These are phyloP conservation scores for Morpho helenor DNA, from an alignment of 2,888 invertebrate species.

Conservation along the genomic window DNA sequence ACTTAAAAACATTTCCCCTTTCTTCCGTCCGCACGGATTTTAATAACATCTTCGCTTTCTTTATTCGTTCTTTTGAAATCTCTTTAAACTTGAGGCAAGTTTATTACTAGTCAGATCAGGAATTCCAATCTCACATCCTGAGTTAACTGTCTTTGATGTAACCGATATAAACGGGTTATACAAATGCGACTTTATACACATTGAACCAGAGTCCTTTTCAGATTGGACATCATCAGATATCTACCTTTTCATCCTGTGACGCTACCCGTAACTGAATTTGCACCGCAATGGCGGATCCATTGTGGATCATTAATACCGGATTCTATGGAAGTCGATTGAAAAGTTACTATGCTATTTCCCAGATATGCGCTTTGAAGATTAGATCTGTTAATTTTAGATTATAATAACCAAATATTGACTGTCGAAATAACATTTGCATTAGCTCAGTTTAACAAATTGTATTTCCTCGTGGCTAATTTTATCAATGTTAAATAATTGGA, in stretches of 20 bases:
- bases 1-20: constrained; percentile 51
- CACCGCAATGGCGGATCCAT: constrained; percentile 37
- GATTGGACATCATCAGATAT: constrained; percentile 13
- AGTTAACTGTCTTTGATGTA: constrained; percentile 66
- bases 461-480: constrained; percentile 2
- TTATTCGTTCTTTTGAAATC: constrained; percentile 71
- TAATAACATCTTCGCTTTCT: constrained; percentile 64
- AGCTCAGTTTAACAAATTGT: constrained; percentile 8
- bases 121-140: constrained; percentile 76
- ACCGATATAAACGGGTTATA: constrained; percentile 32
- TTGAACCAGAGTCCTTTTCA: constrained; percentile 36
- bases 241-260: constrained; percentile 26
- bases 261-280: constrained; percentile 38
- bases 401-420: constrained; percentile 21
- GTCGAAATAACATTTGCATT: constrained; percentile 17
- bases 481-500: background rate
- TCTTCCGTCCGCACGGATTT: constrained; percentile 60
- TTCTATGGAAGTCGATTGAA: constrained; percentile 35
- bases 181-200: constrained; percentile 33
- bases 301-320: constrained; percentile 39
- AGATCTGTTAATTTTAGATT: constrained; percentile 24
- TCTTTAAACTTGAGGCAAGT: constrained; percentile 64
- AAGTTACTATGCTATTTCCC: constrained; percentile 30
- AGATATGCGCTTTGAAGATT: constrained; percentile 29
- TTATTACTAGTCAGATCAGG: constrained; percentile 77